Evolutionary conservation across 2,113 vertebrate species (phyloP), one percentile per base, ranked within the genome.

Genomic region (Corythaixoides concolor): DNA sequence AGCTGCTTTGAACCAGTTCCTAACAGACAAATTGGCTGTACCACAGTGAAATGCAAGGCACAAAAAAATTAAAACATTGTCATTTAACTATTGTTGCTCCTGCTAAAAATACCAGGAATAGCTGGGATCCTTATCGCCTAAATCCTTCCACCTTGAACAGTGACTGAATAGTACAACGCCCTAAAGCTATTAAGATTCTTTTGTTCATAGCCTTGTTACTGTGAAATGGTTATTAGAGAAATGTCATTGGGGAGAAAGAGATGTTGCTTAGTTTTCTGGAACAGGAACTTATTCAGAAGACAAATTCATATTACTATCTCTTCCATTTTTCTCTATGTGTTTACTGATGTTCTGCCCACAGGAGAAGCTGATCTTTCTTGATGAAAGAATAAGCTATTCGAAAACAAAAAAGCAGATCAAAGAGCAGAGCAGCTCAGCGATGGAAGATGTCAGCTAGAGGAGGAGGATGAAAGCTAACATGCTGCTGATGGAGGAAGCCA

Each of bases 241-340:
- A 86, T 49, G 47, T 68, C 86, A 95, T 9, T 68, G 68, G 76
- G 64, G 83, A 91, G 62, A 90, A 91, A 96, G 77, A 85, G 63
- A 58, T 58, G 56, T 85, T 96, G 64, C 73, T 93, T 73, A 81
- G 68, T 88, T 97, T 95, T 96, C 85, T 91, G 75, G 60, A 94
- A 91, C n/a, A 88, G 68, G n/a, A 96, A 95, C 53, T 93, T 96
- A 63, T n/a, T 93, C 76, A 69, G 85, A 95, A 95, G 79, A 94
- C 55, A 95, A 96, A 93, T 84, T 66, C 23, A 11, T 80, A 80
- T 69, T 85, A 94, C 87, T 80, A 81, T 88, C 79, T 64, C 80
- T 94, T 83, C 59, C 88, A 27, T 94, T 92, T 90, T 79, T 94
- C 81, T 92, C 53, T 59, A 59, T 75, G 77, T 87, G 49, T 73